phyloP scores from a whole-genome alignment of 2,888 invertebrate genomes.

The Formica aserva region DNA sequence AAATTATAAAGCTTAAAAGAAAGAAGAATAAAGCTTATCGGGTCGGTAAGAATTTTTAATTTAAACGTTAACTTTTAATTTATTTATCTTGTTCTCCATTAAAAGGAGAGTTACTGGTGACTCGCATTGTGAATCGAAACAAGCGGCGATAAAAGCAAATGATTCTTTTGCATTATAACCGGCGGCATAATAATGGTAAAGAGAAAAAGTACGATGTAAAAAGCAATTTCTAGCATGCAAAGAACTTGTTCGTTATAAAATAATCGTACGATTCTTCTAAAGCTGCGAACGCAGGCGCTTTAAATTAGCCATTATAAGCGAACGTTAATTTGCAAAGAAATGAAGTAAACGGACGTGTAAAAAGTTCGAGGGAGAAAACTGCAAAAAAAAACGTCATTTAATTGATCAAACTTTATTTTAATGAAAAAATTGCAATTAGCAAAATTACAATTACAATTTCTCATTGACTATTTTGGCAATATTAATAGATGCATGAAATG shows the following conservation, averaged over 20 bases:
- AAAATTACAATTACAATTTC: neutral
- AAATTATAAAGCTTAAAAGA: neutral
- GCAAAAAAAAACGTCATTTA: neutral
- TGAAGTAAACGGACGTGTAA: neutral
- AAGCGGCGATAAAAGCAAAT: slow-evolving; percentile 10
- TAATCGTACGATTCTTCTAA: slow-evolving; percentile 17
- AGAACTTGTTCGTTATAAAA: slow-evolving; percentile 32
- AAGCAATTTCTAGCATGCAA: neutral
- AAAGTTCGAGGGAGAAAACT: slow-evolving; percentile 28
- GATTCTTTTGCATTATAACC: slow-evolving; percentile 1
- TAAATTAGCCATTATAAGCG: slow-evolving; percentile 6
- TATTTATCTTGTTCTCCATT: neutral
- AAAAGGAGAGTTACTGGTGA: neutral
- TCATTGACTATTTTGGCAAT: neutral
- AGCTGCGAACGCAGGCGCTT: neutral
- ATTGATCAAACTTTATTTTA: slow-evolving; percentile 15
- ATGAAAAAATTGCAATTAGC: slow-evolving; percentile 19
- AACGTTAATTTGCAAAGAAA: slow-evolving; percentile 27
- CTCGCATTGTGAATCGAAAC: neutral
- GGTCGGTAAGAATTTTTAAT: slow-evolving; percentile 26
- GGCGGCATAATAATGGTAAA: neutral
- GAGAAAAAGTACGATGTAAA: neutral
- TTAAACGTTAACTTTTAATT: slow-evolving; percentile 1
- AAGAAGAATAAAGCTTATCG: neutral
- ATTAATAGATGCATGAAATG: neutral